Evolutionary conservation across 2,113 vertebrate species (phyloP).

Genomic region (Ivindomyrus marchei): DNA sequence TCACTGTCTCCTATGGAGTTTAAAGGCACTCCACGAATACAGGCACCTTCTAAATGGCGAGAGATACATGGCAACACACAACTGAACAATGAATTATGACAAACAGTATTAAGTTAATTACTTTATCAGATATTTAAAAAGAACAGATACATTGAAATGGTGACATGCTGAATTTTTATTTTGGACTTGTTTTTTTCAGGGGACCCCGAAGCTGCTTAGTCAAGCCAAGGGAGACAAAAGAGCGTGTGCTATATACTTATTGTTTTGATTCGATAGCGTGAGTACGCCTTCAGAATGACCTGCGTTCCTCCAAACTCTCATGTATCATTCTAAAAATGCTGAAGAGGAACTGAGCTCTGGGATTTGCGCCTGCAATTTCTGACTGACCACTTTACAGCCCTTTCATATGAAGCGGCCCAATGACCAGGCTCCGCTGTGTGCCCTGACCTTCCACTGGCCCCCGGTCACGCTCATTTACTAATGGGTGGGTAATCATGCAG

Average conservation of each 20-base stretch:
- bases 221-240: neutral
- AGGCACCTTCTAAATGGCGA: neutral
- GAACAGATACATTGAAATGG: neutral
- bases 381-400: conserved; percentile 34
- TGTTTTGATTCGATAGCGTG: neutral
- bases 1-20: neutral
- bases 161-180: neutral
- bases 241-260: neutral
- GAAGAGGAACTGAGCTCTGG: conserved; percentile 28
- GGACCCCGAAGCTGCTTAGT: neutral
- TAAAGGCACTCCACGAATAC: neutral
- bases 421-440: neutral
- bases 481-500: neutral
- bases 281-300: conserved; percentile 33
- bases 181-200: neutral
- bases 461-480: neutral
- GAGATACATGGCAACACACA: neutral
- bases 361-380: conserved; percentile 30
- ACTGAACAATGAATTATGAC: neutral
- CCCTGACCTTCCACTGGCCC: neutral
- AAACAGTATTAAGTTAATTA: neutral
- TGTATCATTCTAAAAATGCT: conserved; percentile 47
- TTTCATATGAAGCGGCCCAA: conserved; percentile 42
- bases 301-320: conserved; percentile 45
- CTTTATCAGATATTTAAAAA: neutral